Evolutionary conservation across 53 echinoderm and acorn worm genomes (phyloP).

Genomic region (Apostichopus leukothele): DNA sequence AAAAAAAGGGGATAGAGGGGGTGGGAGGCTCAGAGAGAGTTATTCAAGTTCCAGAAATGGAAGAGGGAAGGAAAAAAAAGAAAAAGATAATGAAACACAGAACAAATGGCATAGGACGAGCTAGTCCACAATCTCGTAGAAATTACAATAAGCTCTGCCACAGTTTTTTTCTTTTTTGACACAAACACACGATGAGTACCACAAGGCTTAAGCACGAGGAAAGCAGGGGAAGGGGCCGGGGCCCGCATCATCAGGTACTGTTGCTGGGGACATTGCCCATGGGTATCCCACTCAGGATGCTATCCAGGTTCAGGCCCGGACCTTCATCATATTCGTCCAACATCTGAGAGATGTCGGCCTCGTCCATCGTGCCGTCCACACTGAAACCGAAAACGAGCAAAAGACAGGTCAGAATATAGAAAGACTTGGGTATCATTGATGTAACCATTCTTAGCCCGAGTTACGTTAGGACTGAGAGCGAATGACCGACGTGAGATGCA

Average conservation of each 20-base stretch:
- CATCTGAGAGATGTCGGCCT: conserved; percentile 46
- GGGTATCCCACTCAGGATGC: conserved; percentile 38
- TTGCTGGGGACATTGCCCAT: background rate
- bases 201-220: background rate
- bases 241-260: background rate
- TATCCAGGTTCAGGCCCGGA: conserved; percentile 29
- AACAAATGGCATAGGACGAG: background rate
- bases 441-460: too few relatives aligned
- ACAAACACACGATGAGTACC: conserved; percentile 5
- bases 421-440: too few relatives aligned
- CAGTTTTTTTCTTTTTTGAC: background rate
- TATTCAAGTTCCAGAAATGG: too few relatives aligned
- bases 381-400: background rate
- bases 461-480: too few relatives aligned
- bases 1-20: too few relatives aligned
- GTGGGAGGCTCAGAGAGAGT: too few relatives aligned
- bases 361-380: conserved; percentile 39
- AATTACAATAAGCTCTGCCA: background rate
- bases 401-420: background rate
- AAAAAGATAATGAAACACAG: background rate
- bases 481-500: too few relatives aligned
- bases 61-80: background rate
- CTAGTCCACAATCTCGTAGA: background rate
- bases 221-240: background rate
- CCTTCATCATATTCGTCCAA: conserved; percentile 67